Conservation (phyloP, 2,888 invertebrate species). For the Arrhopalites spinosus region DNA sequence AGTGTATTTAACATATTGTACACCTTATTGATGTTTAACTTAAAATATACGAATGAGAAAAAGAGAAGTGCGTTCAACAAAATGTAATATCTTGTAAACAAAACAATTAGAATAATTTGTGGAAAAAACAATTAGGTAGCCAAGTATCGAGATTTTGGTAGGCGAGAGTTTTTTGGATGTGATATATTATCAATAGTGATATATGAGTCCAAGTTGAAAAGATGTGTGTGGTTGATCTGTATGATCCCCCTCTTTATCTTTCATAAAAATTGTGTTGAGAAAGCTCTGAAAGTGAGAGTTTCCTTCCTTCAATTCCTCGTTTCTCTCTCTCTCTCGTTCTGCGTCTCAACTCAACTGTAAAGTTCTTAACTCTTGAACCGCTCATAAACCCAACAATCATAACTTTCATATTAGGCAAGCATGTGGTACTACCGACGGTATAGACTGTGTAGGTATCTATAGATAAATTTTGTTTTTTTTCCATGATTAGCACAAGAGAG, state of each 20-base stretch:
- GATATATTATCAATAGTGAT: background rate
- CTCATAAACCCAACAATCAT: background rate
- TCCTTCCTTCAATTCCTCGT: background rate
- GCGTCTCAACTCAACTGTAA: conserved; percentile 8
- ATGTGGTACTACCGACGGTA: too few relatives aligned
- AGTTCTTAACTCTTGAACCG: background rate
- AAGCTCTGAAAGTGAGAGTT: conserved; percentile 43
- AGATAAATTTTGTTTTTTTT: too few relatives aligned
- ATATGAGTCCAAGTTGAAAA: background rate
- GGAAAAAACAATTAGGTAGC: too few relatives aligned
- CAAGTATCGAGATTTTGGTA: background rate
- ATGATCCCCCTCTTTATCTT: background rate
- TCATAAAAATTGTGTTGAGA: conserved; percentile 21
- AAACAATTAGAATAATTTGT: too few relatives aligned
- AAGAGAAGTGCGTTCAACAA: too few relatives aligned
- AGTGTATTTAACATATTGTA: too few relatives aligned
- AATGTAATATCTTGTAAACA: too few relatives aligned
- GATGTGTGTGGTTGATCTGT: background rate
- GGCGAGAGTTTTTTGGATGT: background rate
- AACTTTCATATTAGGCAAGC: background rate
- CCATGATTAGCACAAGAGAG: too few relatives aligned
- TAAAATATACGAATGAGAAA: too few relatives aligned
- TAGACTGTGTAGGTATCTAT: too few relatives aligned
- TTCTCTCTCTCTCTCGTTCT: background rate
- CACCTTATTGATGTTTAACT: too few relatives aligned